Evolutionary conservation across 1,140 invertebrate genomes (phyloP).

Genomic region (Bombyx mori): DNA sequence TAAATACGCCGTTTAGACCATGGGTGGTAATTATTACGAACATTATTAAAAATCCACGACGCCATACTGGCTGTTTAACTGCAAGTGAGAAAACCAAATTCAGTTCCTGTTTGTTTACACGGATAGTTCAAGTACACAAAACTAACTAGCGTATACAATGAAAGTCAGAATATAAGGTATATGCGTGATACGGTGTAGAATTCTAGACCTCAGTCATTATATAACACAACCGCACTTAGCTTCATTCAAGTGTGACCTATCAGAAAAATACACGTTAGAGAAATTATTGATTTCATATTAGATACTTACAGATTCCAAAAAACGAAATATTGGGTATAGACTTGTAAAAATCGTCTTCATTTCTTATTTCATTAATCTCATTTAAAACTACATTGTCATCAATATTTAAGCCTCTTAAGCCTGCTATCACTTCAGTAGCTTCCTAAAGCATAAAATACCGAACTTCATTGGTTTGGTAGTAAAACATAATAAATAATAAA

Average conservation of each 20-base stretch:
- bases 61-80: conserved; percentile 26
- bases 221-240: too few relatives aligned
- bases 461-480: too few relatives aligned
- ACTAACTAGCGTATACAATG: too few relatives aligned
- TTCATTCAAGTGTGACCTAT: too few relatives aligned
- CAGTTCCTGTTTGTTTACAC: too few relatives aligned
- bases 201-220: too few relatives aligned
- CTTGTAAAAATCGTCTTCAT: conserved; percentile 20
- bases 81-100: not conserved
- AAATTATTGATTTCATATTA: not conserved
- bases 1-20: conserved; percentile 18
- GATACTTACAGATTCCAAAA: conserved; percentile 23
- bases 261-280: too few relatives aligned
- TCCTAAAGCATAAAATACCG: conserved; percentile 17
- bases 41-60: conserved; percentile 21
- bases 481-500: too few relatives aligned
- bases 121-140: too few relatives aligned
- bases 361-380: conserved; percentile 21
- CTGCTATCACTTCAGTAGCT: conserved; percentile 16
- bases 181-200: too few relatives aligned
- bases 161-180: too few relatives aligned
- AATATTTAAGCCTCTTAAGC: conserved; percentile 19
- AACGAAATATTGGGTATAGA: conserved; percentile 19
- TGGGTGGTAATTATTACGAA: conserved; percentile 16
- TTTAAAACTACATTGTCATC: conserved; percentile 22